Conservation (phyloP, 2,797 vertebrate genomes). For the Neoniphon sammara region DNA sequence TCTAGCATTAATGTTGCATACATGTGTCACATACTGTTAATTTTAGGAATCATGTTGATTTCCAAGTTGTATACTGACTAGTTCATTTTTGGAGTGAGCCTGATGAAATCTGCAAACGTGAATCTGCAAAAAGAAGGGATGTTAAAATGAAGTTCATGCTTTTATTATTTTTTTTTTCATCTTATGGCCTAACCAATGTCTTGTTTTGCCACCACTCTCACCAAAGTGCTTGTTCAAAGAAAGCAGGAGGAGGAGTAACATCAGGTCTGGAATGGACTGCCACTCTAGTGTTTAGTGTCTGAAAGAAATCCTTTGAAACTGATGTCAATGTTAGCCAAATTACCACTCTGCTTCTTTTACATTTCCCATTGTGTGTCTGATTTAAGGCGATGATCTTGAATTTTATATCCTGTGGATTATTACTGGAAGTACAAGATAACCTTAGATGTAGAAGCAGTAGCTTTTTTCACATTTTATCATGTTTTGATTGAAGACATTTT, state of each 20-base stretch:
- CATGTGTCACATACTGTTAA: constrained; percentile 6
- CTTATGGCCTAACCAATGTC: constrained; percentile 75
- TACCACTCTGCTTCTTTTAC: constrained; percentile 84
- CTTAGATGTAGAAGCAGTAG: constrained; percentile 76
- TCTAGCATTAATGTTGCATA: constrained; percentile 42
- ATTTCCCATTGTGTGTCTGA: constrained; percentile 70
- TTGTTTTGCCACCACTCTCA: constrained; percentile 82
- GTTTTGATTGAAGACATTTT: constrained; percentile 79
- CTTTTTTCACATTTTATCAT: constrained; percentile 79
- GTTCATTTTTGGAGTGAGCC: constrained; percentile 47
- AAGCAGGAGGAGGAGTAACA: constrained; percentile 72
- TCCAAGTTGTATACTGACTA: constrained; percentile 47
- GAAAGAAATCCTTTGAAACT: constrained; percentile 68
- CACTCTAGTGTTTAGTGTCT: constrained; percentile 64
- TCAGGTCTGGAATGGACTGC: constrained; percentile 68
- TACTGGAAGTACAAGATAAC: constrained; percentile 81
- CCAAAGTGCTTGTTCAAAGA: constrained; percentile 87
- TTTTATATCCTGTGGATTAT: constrained; percentile 82
- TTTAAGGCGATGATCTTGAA: constrained; percentile 69
- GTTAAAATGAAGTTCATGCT: constrained; percentile 60
- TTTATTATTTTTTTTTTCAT: constrained; percentile 37
- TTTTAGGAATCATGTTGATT: constrained; percentile 40
- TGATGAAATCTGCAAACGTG: constrained; percentile 80
- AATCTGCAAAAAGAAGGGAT: constrained; percentile 82
- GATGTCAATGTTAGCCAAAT: constrained; percentile 82